Evolutionary conservation across 2,113 vertebrate genomes (phyloP), one percentile per base, ranked within the genome.

Genomic region (Caretta caretta): DNA sequence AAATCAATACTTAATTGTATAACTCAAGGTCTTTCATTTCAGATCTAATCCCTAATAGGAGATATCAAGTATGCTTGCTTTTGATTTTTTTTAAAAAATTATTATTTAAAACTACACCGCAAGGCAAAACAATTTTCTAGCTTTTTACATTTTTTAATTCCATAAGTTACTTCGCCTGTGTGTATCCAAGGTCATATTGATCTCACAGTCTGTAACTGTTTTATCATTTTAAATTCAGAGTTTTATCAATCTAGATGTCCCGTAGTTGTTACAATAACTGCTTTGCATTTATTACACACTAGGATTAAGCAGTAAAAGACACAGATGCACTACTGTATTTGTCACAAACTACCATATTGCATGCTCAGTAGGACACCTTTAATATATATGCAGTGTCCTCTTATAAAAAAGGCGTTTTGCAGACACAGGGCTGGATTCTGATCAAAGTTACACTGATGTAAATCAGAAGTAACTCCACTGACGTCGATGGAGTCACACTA

Each of bases 1-100:
- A 98, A 98, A 98, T 98, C 98, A 97, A 98, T 98, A 98, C 90
- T 97, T 98, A 98, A 98, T 98, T 98, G 98, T 98, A 78, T 97
- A 97, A 98, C 96, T 96, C 97, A 51, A 97, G 94, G 93, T 96
- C 96, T 97, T 98, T 96, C 96, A 96, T 97, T 98, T 98, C 92
- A 98, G 92, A 93, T 90, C 87, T 94, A 96, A 97, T 98, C 93
- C 97, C 93, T 97, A 98, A 97, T 83, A 95, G 95, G 92, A 98
- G 97, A 95, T 92, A 89, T 90, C 94, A 94, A 95, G 48, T 93
- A 97, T 92, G 87, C 93, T 97, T 96, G 72, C 88, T 93, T 98
- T 97, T 96, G 29, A 82, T 96, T 97, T 97, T 96, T 92, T 95
- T 91, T 93, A 5, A 42, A 42, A 96, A 88, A 88, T 83, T 97